Percentiles rank a stretch among this genome's conserved stretches.
Evolutionary conservation across 2,113 vertebrate genomes (phyloP).

Genomic region (Pitta sordida): DNA sequence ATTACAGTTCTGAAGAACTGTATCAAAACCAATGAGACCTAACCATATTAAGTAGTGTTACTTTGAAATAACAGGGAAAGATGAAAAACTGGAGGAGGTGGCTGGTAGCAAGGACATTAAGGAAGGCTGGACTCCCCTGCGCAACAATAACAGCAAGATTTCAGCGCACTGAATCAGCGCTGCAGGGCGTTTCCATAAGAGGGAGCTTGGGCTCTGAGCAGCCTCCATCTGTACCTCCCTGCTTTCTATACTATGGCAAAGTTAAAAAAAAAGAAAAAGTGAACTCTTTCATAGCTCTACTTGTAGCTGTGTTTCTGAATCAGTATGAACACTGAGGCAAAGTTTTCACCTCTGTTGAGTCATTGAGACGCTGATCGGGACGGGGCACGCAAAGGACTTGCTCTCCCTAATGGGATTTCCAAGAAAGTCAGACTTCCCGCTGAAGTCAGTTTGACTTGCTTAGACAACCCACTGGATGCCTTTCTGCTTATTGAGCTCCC

Average conservation of each 20-base stretch:
- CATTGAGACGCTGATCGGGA: fast-evolving
- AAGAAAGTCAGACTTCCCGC: neutral
- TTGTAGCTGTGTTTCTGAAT: neutral
- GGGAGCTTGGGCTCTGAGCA: neutral
- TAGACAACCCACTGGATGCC: neutral
- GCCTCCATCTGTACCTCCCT: neutral
- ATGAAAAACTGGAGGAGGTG: neutral
- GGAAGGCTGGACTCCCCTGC: neutral
- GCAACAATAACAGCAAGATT: neutral
- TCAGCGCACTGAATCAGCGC: neutral
- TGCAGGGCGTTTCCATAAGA: neutral
- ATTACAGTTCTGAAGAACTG: neutral
- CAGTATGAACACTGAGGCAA: neutral
- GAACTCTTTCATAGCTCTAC: neutral
- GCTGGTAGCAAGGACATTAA: neutral
- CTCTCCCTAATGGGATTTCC: neutral
- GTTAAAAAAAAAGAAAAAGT: too few species aligned
- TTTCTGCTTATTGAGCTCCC: neutral
- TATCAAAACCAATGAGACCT: neutral
- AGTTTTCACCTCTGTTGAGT: neutral
- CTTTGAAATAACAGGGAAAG: neutral
- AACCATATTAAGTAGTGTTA: neutral
- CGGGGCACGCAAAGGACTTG: neutral
- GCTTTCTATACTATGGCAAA: neutral
- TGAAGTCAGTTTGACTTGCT: neutral